Base-by-base conservation (phyloP, 2,888 invertebrate species). In the Deroplatys truncata region DNA sequence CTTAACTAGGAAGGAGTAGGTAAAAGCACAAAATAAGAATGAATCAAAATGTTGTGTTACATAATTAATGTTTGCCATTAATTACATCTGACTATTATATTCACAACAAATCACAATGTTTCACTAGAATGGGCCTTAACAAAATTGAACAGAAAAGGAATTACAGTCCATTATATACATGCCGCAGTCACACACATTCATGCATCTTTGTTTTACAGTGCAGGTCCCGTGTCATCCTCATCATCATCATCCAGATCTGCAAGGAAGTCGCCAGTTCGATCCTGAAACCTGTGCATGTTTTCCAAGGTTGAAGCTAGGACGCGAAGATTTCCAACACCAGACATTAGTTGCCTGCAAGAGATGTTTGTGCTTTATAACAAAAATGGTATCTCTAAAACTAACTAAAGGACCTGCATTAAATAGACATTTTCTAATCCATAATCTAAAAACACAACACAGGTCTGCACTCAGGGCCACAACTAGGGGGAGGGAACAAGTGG, bases 281-380 rank as follows among this genome's bases (percentile, higher is more conserved):
- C 94, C 91, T 94, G 94, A 92, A 94, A 94, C 91, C 94, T 94
- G 92, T 95, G 94, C 92, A 95, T 93, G 91, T 94, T 95, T 92
- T 96, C 96, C 91, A 96, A 93, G 82, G 95, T 94, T 83, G 95
- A 94, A 29, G 96, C 96, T 93, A 96, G 94, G 92, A 95, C 94
- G 92, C 96, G 94, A 90, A 96, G 93, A 93, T 96, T 96, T 92
- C 95, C 96, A 88, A 96, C 96, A 85, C 96, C 96, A 90, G 94
- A 94, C 92, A 96, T 93, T 91, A 96, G 93, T 94, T 96, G 96
- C 92, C 96, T 96, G 92, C n/a, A 93, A 93, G 20, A 72, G 56
- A 72, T 20, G 3, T 88, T 88, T 28, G 56, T 83, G 84, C 49
- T 43, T 28, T 28, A 82, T 84, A 49, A 29, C 56, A 72, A 72